A percentile compares a stretch with the other conserved stretches of the same genome.
Evolutionary conservation across 1,140 invertebrate species (phyloP).

Genomic region (Octopus sinensis): DNA sequence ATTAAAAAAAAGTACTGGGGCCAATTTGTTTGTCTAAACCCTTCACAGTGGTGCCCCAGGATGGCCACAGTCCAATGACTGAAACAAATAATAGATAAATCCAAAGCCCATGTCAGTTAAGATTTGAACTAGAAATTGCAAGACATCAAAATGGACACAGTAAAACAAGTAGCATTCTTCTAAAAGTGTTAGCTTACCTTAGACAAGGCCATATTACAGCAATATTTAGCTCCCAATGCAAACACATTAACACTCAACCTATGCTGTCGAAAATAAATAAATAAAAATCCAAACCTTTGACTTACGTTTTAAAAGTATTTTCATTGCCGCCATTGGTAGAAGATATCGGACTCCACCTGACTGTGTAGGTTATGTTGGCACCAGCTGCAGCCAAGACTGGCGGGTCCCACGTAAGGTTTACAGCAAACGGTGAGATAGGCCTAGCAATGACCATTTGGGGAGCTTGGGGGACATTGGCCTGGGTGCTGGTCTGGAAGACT

Average conservation of each 20-base stretch:
- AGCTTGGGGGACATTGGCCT: not conserved
- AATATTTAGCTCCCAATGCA: too few species aligned
- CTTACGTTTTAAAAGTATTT: conserved; percentile 4
- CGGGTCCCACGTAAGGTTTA: conserved; percentile 6
- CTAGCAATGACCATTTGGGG: not conserved
- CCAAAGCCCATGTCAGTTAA: too few species aligned
- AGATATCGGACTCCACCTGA: not conserved
- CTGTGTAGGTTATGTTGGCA: not conserved
- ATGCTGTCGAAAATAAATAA: not conserved
- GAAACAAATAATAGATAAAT: too few species aligned
- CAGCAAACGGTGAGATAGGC: not conserved
- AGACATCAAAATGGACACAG: too few species aligned
- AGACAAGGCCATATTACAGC: too few species aligned
- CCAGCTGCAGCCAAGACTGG: not conserved
- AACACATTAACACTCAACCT: not conserved
- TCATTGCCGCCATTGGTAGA: not conserved
- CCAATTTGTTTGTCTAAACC: too few species aligned
- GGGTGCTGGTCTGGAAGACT: not conserved
- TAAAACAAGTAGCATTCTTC: too few species aligned
- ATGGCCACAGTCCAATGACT: too few species aligned
- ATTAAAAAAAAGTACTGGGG: too few species aligned
- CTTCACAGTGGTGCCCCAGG: too few species aligned
- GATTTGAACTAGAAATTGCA: too few species aligned
- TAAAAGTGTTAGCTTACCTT: too few species aligned
- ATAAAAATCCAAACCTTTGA: not conserved